phyloP scores from a whole-genome alignment of 2,797 vertebrate species.

The Parauchenoglanis ngamensis region DNA sequence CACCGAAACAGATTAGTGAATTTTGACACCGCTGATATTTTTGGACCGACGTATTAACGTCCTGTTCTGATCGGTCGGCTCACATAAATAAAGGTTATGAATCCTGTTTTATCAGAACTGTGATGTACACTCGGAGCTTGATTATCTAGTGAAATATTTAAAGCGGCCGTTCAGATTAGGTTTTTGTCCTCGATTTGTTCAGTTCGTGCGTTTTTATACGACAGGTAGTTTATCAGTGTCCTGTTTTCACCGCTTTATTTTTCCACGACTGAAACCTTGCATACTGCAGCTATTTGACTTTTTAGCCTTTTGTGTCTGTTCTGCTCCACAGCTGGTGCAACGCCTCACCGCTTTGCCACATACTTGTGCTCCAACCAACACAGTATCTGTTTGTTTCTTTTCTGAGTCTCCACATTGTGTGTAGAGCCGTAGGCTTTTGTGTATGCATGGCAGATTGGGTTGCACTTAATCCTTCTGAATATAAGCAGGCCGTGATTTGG shows the following conservation, averaged over 20 bases:
- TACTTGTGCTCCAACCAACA: conserved; percentile 22
- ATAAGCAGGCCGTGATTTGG: conserved; percentile 32
- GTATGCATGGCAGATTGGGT: conserved; percentile 34
- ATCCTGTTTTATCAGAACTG: neutral
- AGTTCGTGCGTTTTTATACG: neutral
- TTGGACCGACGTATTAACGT: neutral
- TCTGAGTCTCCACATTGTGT: conserved; percentile 33
- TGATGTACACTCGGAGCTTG: neutral
- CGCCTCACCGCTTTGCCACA: conserved; percentile 30
- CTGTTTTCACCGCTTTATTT: neutral
- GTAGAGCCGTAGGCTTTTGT: conserved; percentile 32
- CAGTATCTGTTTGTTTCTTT: conserved; percentile 35
- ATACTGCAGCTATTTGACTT: conserved; percentile 5
- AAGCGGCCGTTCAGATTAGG: neutral
- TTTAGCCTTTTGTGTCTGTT: conserved; percentile 19
- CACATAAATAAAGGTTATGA: too few relatives aligned
- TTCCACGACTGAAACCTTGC: neutral
- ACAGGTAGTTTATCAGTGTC: neutral
- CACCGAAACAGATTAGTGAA: neutral
- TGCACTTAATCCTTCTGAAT: conserved; percentile 46
- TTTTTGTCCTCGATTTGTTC: neutral
- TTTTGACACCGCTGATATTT: neutral
- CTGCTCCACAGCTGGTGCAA: conserved; percentile 15
- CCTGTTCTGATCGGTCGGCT: neutral
- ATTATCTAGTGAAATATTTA: neutral